Conservation (phyloP, 2,888 invertebrate species). For the Aporophyla nigra region DNA sequence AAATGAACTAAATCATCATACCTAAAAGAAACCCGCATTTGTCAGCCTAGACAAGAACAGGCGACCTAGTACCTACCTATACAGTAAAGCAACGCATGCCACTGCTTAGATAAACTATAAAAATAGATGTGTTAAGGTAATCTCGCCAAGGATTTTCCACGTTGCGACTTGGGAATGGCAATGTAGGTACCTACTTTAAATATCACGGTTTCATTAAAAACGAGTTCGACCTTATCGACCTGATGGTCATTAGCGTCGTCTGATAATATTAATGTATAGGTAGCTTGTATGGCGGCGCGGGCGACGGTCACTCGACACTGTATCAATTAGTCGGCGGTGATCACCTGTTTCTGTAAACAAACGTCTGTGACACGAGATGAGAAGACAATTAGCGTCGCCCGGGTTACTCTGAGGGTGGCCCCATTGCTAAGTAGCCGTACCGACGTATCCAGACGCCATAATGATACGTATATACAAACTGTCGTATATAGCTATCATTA, state of each 20-base stretch:
- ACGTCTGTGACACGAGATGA: conserved; percentile 67
- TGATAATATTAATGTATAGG: conserved; percentile 37
- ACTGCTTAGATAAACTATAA: conserved; percentile 6
- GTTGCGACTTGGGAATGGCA: conserved; percentile 22
- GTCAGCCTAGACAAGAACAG: no score
- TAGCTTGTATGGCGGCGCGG: conserved; percentile 51
- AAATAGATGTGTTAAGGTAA: conserved; percentile 20
- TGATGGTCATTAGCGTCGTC: conserved; percentile 57
- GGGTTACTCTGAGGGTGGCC: conserved; percentile 76
- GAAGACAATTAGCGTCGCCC: conserved; percentile 66
- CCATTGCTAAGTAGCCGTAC: conserved; percentile 30
- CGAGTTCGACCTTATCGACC: conserved; percentile 41
- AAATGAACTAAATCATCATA: no score
- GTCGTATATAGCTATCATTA: no score
- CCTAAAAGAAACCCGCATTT: no score
- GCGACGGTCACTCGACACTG: conserved; percentile 66
- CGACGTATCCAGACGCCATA: conserved; percentile 16
- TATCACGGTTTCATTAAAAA: conserved; percentile 33
- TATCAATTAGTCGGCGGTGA: conserved; percentile 55
- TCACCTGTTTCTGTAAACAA: conserved; percentile 62
- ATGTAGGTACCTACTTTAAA: conserved; percentile 24
- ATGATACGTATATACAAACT: background rate
- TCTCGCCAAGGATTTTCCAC: conserved; percentile 39
- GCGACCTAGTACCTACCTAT: no score
- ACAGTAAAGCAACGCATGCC: no score